These are phyloP conservation scores for Parotocinclus haroldoi DNA, from an alignment of 2,797 vertebrate species.

Conservation along the genomic window DNA sequence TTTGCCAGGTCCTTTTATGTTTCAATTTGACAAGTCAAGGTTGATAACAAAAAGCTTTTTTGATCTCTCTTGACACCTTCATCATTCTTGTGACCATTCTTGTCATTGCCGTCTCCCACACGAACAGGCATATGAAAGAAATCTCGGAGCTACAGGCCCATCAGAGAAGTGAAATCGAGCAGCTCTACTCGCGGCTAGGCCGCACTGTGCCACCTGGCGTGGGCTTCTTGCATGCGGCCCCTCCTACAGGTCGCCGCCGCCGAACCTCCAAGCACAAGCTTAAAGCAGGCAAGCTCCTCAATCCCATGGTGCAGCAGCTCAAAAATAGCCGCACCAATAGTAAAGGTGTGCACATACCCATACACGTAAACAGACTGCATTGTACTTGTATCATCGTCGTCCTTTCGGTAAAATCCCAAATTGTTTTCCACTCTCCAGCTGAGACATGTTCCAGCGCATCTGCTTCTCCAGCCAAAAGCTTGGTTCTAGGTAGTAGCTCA, in stretches of 20 bases:
- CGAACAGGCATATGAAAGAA: conserved; percentile 88
- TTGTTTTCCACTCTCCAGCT: conserved; percentile 14
- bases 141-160: conserved; percentile 93
- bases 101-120: no score
- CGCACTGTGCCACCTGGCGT: conserved; percentile 85
- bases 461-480: conserved; percentile 76
- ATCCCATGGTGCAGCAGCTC: conserved; percentile 91
- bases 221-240: conserved; percentile 83
- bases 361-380: neutral
- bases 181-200: conserved; percentile 84
- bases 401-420: neutral
- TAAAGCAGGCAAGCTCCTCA: conserved; percentile 89
- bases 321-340: conserved; percentile 70
- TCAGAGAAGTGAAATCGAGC: conserved; percentile 91
- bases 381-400: neutral
- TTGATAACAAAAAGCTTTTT: no score
- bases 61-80: no score
- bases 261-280: conserved; percentile 89
- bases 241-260: conserved; percentile 80
- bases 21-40: no score
- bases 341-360: conserved; percentile 48
- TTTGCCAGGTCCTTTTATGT: no score
- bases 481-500: conserved; percentile 61
- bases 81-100: no score
- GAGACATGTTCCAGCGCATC: conserved; percentile 57